Evolutionary conservation across 1,140 invertebrate genomes (phyloP), one percentile per base, ranked within the genome.

Genomic region (Hylaeus anthracinus): DNA sequence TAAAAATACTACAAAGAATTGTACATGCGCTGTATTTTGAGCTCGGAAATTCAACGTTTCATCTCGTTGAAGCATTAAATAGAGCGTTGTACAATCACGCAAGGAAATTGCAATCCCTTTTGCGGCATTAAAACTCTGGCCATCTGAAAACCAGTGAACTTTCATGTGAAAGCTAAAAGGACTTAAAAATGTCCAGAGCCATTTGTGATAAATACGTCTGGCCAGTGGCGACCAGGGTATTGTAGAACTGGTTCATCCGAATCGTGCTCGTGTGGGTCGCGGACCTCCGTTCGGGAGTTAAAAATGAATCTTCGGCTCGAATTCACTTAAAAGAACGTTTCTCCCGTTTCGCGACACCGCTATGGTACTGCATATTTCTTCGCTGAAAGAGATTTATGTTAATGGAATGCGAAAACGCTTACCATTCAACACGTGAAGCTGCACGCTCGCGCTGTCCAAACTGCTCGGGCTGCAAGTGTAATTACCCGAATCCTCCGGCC

Each of bases 401-500:
- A 65, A 8, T 51, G 61, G 45, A 39, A 66, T 43, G 53, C 41
- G 71, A 53, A 37, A 60, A 69, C 48, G 90, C 92, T 95, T 93
- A 96, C 96, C 96, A 92, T 96, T 97, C 75, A 97, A 93, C 71
- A 98, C 97, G 92, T 97, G 97, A 55, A 97, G 94, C 82, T 96
- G 95, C 71, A 97, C 96, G 90, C 96, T 96, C 53, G 96, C 96
- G 63, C 96, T 96, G 90, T 97, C 96, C 79, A 97, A 94, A 94
- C 97, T 97, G 85, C 96, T 97, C 53, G 97, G 97, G 88, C 95
- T 95, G 93, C 97, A 98, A 60, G 96, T 97, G 92, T 97, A 98
- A 92, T 97, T 97, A 82, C 97, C 97, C 74, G 96, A 96, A 94
- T 97, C 96, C 90, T 96, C 95, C 72, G 94, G 94, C 76, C 94